Percentiles rank a stretch among this genome's conserved stretches.
These are phyloP conservation scores for Perizoma flavofasciatum DNA, from an alignment of 2,888 invertebrate species.

Conservation along the genomic window DNA sequence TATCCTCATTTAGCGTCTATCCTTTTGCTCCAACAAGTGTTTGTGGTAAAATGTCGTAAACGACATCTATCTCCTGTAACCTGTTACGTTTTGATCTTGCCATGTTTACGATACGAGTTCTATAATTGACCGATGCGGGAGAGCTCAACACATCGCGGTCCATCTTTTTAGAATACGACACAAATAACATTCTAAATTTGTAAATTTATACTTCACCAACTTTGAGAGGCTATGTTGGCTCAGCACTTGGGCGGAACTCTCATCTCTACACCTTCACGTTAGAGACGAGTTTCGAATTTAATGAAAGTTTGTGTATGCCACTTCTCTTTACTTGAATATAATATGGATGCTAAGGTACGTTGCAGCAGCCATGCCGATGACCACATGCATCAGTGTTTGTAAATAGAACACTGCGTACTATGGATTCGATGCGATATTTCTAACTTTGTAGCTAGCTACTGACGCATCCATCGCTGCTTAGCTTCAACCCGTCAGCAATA, in stretches of 20 bases:
- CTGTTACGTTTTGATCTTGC: constrained; percentile 62
- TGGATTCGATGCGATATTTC: constrained; percentile 59
- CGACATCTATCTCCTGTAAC: constrained; percentile 46
- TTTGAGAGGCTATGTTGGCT: constrained; percentile 64
- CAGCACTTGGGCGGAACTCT: constrained; percentile 47
- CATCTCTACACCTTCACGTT: constrained; percentile 48
- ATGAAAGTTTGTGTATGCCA: constrained; percentile 36
- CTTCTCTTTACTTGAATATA: constrained; percentile 66
- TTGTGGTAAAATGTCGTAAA: constrained; percentile 57
- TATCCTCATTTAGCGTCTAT: constrained; percentile 53
- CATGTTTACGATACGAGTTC: constrained; percentile 74
- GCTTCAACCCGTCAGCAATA: constrained; percentile 42
- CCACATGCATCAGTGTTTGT: constrained; percentile 84
- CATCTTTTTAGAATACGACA: constrained; percentile 84
- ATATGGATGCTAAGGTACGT: constrained; percentile 73
- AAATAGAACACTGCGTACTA: constrained; percentile 77
- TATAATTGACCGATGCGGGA: constrained; percentile 84
- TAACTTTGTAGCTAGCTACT: constrained; percentile 48
- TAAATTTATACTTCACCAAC: constrained; percentile 77
- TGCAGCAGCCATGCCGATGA: constrained; percentile 81
- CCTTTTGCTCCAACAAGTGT: constrained; percentile 39
- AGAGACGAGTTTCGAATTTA: constrained; percentile 28
- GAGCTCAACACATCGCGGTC: constrained; percentile 82
- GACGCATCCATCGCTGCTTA: constrained; percentile 56
- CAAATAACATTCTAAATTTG: constrained; percentile 84